Base-by-base conservation (phyloP, 2,113 vertebrate species). In the Apaloderma vittatum region DNA sequence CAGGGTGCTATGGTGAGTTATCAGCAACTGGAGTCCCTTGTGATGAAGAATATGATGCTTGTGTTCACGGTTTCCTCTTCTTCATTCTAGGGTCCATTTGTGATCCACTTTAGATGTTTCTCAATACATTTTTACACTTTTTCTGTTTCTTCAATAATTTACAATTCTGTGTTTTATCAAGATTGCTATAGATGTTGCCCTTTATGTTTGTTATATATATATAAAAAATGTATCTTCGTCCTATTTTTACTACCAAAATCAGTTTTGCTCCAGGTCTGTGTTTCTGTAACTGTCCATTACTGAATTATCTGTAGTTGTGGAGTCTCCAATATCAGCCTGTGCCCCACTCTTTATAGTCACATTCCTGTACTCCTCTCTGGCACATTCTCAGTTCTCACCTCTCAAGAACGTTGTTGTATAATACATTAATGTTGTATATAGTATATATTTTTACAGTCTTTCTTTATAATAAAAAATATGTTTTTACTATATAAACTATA, bases 381-480 rank as follows among this genome's bases (percentile, higher is more conserved):
- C 1, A 2, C 18, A 73, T 51, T 3, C 8, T 1, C 4, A 54
- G 18, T 34, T 36, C 14, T 7, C 11, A n/a, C 4, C 1, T 55
- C 43, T 78, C 29, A 51, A 85, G 9, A 27, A 24, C 8, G 4
- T 46, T 55, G 45, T 37, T 74, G 8, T 29, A 46, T 3, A 40
- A 40, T 40, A 40, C 40, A 40, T 40, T 12, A 40, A 40, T 40
- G 40, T 40, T 40, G 11, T 40, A 40, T 40, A 40, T 40, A 40
- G 12, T 40, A 40, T 40, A 40, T 40, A 40, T 40, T 40, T 40
- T 40, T 40, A 40, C 40, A 40, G 40, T 40, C 40, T 40, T 40
- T 40, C 40, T 40, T 40, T 11, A 40, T 11, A 61, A 61, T 24
- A 23, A 15, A 67, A 23, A 49, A 36, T 1, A 26, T 23, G 2